Percentiles rank a stretch among this genome's conserved stretches.
Evolutionary conservation across 2,797 vertebrate species (phyloP).

Genomic region (Bovichtus diacanthus): DNA sequence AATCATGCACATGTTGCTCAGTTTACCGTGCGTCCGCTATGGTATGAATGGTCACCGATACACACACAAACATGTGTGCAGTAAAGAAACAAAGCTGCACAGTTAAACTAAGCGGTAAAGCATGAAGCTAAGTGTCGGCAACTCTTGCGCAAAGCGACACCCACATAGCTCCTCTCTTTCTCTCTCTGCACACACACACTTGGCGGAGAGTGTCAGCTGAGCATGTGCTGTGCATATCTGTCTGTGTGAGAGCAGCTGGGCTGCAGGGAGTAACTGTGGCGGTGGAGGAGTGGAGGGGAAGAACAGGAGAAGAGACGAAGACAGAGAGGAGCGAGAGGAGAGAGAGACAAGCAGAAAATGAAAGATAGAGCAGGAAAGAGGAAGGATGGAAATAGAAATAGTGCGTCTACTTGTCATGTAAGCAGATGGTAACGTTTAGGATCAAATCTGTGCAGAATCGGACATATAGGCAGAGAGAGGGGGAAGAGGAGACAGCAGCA

Average conservation of each 20-base stretch:
- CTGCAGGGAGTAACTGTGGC: constrained; percentile 60
- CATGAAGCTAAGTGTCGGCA: constrained; percentile 44
- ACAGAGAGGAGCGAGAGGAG: constrained; percentile 16
- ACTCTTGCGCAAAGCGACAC: constrained; percentile 57
- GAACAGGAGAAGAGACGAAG: constrained; percentile 29
- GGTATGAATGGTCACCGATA: constrained; percentile 14
- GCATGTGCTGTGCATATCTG: constrained; percentile 77
- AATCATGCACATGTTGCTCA: constrained; percentile 19
- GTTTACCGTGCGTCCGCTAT: constrained; percentile 35
- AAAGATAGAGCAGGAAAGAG: constrained; percentile 17
- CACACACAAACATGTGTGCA: constrained; percentile 43
- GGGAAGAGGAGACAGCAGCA: constrained; percentile 7
- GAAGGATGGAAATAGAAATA: constrained; percentile 23
- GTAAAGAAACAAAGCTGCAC: constrained; percentile 15
- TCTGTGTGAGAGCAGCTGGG: constrained; percentile 74
- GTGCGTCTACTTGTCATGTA: constrained; percentile 13
- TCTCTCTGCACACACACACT: constrained; percentile 70
- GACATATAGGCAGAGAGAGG: constrained; percentile 40
- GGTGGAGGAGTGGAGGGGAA: constrained; percentile 38
- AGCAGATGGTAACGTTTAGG: constrained; percentile 49
- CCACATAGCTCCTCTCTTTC: constrained; percentile 53
- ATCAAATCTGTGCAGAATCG: constrained; percentile 40
- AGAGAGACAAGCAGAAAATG: constrained; percentile 14
- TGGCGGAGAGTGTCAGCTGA: constrained; percentile 71
- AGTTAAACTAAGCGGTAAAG: constrained; percentile 39